Evolutionary conservation across 1,140 invertebrate genomes (phyloP), one percentile per base, ranked within the genome.

Genomic region (Scaptomyza graminum): DNA sequence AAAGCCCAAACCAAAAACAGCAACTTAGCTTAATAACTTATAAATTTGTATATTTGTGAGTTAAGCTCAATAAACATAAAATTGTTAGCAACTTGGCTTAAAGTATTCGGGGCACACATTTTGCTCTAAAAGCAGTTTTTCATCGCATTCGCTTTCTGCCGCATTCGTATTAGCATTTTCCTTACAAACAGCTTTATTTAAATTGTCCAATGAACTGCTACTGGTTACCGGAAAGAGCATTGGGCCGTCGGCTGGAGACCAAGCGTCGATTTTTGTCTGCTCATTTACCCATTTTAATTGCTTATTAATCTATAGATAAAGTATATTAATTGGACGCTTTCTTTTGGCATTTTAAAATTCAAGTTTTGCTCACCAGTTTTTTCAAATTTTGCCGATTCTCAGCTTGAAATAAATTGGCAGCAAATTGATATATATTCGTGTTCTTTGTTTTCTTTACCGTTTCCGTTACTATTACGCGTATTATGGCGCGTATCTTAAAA

Each of bases 241-340:
- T 7, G n/a, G 11, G 1, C 79, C 74, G 7, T 83, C 74, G 1
- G 56, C 47, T 3, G 62, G 22, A 2, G 51, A 46, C 67, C 74
- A 82, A 0, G 16, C 8, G 0, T 66, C 66, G 0, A 16, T 37
- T 37, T 47, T 61, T 2, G 64, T 7, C 49, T 81, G 70, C 1
- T 41, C 16, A 15, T 66, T 65, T 0, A 83, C 16, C 78, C 74
- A 81, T 37, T 46, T 68, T 5, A 83, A 47, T 63, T 83, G 79
- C 6, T 69, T 74, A n/a, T 83, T 83, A 9, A 83, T 81, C 79
- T 82, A 28, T 31, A 31, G 7, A 31, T 5, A n/a, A n/a, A n/a
- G 5, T 6, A 6, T 31, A 31, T 31, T 16, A 15, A 57, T 1
- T 28, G 6, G 5, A 28, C 13, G 5, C 7, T 46, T 46, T 6